Conservation (phyloP, 2,888 invertebrate species). For the Margaritifera margaritifera region DNA sequence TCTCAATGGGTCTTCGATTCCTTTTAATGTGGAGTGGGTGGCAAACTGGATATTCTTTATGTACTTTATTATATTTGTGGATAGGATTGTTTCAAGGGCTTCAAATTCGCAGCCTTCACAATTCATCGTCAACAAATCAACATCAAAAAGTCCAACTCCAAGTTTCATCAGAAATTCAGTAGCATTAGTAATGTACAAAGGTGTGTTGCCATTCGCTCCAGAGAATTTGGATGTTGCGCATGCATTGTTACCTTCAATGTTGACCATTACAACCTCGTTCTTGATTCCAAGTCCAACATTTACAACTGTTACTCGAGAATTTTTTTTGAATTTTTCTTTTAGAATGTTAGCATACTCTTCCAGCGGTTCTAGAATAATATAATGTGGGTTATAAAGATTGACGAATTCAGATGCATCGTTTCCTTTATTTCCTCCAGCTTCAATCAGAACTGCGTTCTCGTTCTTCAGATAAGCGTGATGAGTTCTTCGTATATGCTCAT, state of each 20-base stretch:
- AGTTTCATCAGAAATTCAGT: conserved; percentile 32
- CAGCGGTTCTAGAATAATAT: no score
- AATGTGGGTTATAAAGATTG: no score
- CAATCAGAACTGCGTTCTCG: conserved; percentile 31
- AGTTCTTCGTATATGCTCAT: conserved; percentile 26
- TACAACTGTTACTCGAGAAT: conserved; percentile 32
- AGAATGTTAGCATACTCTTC: no score
- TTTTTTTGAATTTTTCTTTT: no score
- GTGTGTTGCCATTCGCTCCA: conserved; percentile 19
- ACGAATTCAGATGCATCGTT: no score
- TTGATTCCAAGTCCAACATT: conserved; percentile 43
- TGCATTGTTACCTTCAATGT: conserved; percentile 35
- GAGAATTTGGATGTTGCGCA: conserved; percentile 42
- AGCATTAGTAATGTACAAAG: conserved; percentile 33
- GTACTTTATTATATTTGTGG: no score
- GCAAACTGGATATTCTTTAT: no score
- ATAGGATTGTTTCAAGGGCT: conserved; percentile 29
- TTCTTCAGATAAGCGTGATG: conserved; percentile 36
- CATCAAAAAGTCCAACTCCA: conserved; percentile 36
- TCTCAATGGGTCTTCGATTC: no score
- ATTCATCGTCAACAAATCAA: no score
- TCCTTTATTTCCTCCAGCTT: conserved; percentile 46
- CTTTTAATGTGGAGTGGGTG: no score
- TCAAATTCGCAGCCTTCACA: conserved; percentile 46
- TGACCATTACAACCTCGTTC: conserved; percentile 30